phyloP scores from a whole-genome alignment of 1,140 invertebrate species.

The Teleogryllus occipitalis region DNA sequence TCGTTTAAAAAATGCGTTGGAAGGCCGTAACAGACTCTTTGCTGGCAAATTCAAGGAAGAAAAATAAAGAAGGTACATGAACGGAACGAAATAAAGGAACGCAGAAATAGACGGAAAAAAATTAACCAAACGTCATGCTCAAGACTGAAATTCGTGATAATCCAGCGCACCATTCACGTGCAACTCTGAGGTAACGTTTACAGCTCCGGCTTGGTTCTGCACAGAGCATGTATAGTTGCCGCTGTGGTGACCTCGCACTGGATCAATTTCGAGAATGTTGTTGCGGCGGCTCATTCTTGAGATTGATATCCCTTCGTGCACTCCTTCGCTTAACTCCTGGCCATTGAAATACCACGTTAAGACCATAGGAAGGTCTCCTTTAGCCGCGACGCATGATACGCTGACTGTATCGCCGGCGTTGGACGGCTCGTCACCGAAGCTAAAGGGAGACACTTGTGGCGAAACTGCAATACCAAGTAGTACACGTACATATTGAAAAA shows the following conservation, averaged over 20 bases:
- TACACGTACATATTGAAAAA: neutral
- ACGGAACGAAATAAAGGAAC: too few relatives aligned
- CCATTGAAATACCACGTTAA: conserved; percentile 30
- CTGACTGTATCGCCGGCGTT: conserved; percentile 55
- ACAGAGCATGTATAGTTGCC: neutral
- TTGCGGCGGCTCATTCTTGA: conserved; percentile 29
- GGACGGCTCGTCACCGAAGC: conserved; percentile 48
- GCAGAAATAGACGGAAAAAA: too few relatives aligned
- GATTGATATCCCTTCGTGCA: conserved; percentile 27
- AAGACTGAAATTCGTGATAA: too few relatives aligned
- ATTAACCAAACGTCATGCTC: too few relatives aligned
- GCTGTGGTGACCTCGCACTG: conserved; percentile 50
- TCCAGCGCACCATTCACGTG: neutral
- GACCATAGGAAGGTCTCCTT: conserved; percentile 43
- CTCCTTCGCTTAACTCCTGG: conserved; percentile 20
- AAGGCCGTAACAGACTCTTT: too few relatives aligned
- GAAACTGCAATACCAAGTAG: conserved; percentile 38
- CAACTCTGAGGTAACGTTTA: conserved; percentile 14
- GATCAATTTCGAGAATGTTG: conserved; percentile 25
- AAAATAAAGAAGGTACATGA: too few relatives aligned
- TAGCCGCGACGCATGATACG: conserved; percentile 60
- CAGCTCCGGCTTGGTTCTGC: neutral
- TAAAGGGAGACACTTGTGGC: conserved; percentile 59
- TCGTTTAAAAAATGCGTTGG: too few relatives aligned
- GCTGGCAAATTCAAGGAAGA: too few relatives aligned